Percentiles rank a stretch among this genome's conserved stretches.
These are phyloP conservation scores for Chymomyza amoena DNA, from an alignment of 2,888 invertebrate genomes.

Conservation along the genomic window DNA sequence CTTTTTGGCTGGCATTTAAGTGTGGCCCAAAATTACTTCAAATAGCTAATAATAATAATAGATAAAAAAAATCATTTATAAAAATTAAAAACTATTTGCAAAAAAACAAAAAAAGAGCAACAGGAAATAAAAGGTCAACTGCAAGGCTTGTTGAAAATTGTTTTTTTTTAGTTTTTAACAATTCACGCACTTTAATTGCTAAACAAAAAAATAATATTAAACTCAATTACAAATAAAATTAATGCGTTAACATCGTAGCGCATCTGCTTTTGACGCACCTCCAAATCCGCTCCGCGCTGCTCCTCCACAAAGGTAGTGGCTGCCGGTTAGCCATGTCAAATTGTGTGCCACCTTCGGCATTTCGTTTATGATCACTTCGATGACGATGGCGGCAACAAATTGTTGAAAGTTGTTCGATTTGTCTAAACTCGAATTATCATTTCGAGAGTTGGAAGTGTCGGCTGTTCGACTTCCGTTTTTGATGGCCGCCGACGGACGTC, in stretches of 20 bases:
- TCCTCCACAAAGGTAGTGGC: slow-evolving; percentile 40
- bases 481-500: background rate
- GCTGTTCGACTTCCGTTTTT: background rate
- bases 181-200: slow-evolving; percentile 1
- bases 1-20: background rate
- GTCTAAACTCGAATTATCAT: slow-evolving; percentile 24
- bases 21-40: background rate
- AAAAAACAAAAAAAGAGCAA: background rate
- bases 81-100: background rate
- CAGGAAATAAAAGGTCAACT: slow-evolving; percentile 51
- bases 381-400: slow-evolving; percentile 8
- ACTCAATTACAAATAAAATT: slow-evolving; percentile 51
- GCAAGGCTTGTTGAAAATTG: slow-evolving; percentile 53
- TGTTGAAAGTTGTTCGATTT: slow-evolving; percentile 56
- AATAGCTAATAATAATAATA: background rate
- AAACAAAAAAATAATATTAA: slow-evolving; percentile 28
- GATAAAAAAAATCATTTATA: background rate
- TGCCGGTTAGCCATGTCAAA: slow-evolving; percentile 9
- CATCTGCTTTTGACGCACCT: slow-evolving; percentile 51
- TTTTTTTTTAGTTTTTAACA: slow-evolving; percentile 6
- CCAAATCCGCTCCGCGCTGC: slow-evolving; percentile 47
- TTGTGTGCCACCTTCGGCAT: slow-evolving; percentile 15
- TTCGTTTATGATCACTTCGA: background rate
- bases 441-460: background rate
- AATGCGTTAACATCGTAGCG: slow-evolving; percentile 34